Evolutionary conservation across 2,888 invertebrate species (phyloP).

Genomic region (Hypomecis punctinalis): DNA sequence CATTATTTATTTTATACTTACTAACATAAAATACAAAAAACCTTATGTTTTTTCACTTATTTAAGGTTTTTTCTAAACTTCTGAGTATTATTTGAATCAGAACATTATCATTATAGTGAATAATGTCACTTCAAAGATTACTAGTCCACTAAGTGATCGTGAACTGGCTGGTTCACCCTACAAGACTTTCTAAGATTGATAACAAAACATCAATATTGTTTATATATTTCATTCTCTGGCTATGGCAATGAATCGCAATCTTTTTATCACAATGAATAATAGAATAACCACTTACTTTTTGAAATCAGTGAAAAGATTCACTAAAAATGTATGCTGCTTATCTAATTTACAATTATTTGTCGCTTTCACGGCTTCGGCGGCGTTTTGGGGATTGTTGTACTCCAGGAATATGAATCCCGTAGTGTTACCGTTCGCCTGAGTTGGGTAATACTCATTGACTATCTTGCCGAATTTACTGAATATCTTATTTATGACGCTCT

Average conservation of each 20-base stretch:
- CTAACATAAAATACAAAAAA: too few species aligned
- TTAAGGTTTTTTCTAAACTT: too few species aligned
- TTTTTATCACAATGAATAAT: neutral
- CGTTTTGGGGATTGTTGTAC: constrained; percentile 92
- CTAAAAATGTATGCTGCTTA: constrained; percentile 96
- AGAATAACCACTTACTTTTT: constrained; percentile 88
- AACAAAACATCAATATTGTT: neutral
- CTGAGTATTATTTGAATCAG: too few species aligned
- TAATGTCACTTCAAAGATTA: too few species aligned
- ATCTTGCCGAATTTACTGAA: constrained; percentile 94
- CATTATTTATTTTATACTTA: too few species aligned
- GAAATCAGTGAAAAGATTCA: constrained; percentile 98
- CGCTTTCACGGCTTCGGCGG: constrained; percentile 94
- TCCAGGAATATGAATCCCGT: constrained; percentile 98
- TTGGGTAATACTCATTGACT: constrained; percentile 95
- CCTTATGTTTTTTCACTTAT: too few species aligned
- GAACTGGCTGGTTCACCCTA: too few species aligned
- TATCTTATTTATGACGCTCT: constrained; percentile 95
- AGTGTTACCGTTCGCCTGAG: constrained; percentile 92
- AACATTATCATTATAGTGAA: too few species aligned
- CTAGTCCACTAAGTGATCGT: too few species aligned
- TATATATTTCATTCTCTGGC: neutral
- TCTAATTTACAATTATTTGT: constrained; percentile 97
- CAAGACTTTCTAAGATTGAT: too few species aligned
- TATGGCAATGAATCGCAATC: neutral